Evolutionary conservation across 2,113 vertebrate species (phyloP).

Genomic region (Anas platyrhynchos): DNA sequence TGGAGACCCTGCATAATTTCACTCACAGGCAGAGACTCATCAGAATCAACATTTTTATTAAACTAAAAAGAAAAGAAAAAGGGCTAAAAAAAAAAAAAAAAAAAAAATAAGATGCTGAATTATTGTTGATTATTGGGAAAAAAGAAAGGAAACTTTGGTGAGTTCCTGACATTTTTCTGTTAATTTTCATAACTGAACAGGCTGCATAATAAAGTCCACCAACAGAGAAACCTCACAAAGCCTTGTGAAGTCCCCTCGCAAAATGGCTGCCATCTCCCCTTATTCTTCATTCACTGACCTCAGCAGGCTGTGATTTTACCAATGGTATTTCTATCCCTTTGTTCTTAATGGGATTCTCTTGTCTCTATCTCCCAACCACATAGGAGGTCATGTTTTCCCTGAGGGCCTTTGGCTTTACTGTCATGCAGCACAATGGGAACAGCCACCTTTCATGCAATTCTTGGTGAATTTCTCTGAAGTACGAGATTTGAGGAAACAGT

Average conservation of each 20-base stretch:
- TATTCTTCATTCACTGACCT: neutral
- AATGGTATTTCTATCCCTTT: neutral
- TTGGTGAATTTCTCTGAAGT: neutral
- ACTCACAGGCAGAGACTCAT: neutral
- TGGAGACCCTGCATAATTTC: neutral
- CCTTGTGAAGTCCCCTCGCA: neutral
- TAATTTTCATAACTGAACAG: neutral
- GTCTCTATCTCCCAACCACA: neutral
- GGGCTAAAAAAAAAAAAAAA: neutral
- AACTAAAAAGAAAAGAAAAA: neutral
- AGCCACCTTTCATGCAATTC: neutral
- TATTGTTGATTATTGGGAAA: neutral
- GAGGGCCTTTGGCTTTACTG: neutral
- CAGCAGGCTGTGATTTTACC: neutral
- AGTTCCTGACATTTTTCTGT: neutral
- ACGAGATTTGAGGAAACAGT: neutral
- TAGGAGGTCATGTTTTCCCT: neutral
- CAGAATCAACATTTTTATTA: neutral
- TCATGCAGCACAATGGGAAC: neutral
- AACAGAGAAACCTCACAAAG: neutral
- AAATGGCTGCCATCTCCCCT: neutral
- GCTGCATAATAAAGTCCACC: neutral
- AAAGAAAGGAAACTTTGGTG: neutral
- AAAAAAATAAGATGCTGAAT: neutral
- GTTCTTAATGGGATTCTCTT: constrained; percentile 12